Conservation (phyloP, 2,113 vertebrate genomes). For the Oophaga pumilio region DNA sequence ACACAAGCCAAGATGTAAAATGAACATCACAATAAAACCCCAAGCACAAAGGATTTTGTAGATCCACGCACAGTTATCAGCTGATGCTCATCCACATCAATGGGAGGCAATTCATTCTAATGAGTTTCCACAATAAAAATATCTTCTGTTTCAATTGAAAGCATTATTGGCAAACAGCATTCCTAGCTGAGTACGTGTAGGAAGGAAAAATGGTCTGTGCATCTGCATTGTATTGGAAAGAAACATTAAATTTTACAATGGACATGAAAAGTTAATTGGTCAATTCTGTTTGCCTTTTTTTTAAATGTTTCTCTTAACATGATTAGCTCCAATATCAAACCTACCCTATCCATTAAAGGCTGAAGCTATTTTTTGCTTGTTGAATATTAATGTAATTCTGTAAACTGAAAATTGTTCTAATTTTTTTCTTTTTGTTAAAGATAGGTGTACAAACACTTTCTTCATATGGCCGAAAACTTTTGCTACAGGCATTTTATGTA, state of each 20-base stretch:
- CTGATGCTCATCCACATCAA: slow-evolving; percentile 38
- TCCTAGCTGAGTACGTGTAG: slow-evolving; percentile 8
- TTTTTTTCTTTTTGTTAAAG: slow-evolving; percentile 1
- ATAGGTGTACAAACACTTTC: neutral
- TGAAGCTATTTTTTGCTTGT: neutral
- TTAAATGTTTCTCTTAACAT: neutral
- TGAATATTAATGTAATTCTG: neutral
- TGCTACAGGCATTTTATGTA: neutral
- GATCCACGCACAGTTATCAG: slow-evolving; percentile 51
- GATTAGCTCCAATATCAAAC: neutral
- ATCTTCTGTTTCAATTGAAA: slow-evolving; percentile 39
- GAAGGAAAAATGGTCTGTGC: neutral
- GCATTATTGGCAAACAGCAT: slow-evolving; percentile 37
- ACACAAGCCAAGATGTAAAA: slow-evolving; percentile 45
- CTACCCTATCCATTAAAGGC: neutral
- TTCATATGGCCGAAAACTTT: neutral
- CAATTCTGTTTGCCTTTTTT: neutral
- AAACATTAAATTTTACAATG: slow-evolving; percentile 23
- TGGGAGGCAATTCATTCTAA: slow-evolving; percentile 47
- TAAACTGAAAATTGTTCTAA: neutral
- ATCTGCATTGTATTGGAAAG: neutral
- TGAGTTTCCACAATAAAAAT: slow-evolving; percentile 48
- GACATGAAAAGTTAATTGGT: slow-evolving; percentile 12
- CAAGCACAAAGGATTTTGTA: slow-evolving; percentile 47
- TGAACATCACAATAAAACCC: slow-evolving; percentile 48